Conservation (phyloP, 2,797 vertebrate genomes). For the Anabacerthia variegaticeps region DNA sequence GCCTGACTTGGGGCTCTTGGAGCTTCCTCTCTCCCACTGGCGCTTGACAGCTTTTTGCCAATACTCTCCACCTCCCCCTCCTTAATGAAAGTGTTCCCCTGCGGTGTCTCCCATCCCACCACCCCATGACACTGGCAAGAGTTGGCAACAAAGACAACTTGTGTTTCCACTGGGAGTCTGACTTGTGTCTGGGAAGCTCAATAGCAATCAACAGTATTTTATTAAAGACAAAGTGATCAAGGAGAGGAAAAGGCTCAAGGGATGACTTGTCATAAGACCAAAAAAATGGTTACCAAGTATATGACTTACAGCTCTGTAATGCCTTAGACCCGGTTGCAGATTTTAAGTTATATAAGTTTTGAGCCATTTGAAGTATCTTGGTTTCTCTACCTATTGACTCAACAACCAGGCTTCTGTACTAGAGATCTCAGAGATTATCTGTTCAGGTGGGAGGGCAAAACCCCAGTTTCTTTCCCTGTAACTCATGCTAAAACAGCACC, state of each 20-base stretch:
- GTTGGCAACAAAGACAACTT: not conserved
- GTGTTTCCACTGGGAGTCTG: not conserved
- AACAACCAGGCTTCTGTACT: not conserved
- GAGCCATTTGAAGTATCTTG: not conserved
- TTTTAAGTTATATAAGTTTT: not conserved
- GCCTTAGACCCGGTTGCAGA: not conserved
- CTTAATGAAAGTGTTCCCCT: not conserved
- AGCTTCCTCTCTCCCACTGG: not conserved
- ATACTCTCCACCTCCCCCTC: not conserved
- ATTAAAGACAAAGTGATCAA: not conserved
- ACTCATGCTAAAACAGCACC: not conserved
- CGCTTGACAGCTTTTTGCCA: not conserved
- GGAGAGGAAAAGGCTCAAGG: not conserved
- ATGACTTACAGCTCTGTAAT: not conserved
- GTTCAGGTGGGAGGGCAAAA: not conserved
- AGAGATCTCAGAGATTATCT: not conserved
- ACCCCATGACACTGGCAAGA: accelerated
- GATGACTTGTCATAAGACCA: not conserved
- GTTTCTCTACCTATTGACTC: slow-evolving; percentile 3
- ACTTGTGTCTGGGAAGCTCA: not conserved
- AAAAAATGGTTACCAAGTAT: not conserved
- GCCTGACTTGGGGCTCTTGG: not conserved
- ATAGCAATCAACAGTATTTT: not conserved
- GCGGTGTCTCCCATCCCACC: not conserved
- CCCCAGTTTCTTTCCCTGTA: not conserved